Base-by-base conservation (phyloP, 1,140 invertebrate genomes). In the Paracyclopina nana region DNA sequence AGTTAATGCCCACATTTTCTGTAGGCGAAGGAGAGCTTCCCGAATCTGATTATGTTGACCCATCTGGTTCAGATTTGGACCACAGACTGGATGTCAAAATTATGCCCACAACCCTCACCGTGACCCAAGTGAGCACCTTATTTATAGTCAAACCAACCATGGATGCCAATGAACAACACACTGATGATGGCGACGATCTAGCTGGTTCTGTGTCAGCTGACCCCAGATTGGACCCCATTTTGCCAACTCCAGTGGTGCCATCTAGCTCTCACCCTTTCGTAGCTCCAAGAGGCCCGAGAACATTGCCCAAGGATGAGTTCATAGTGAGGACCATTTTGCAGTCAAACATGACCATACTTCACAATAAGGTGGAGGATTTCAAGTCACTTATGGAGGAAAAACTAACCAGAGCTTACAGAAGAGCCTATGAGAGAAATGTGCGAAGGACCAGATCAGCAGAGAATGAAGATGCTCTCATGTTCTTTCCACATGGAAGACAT, bases 261-360 rank as follows among this genome's bases (percentile, higher is more conserved):
- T n/a, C 8, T 8, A 30, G n/a, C 29, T n/a, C n/a, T n/a, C 29
- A 30, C n/a, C n/a, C 29, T n/a, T 30, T 30, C 8, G 8, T n/a
- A 30, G 8, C 29, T 30, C n/a, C 29, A 30, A 30, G n/a, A 9
- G 29, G n/a, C n/a, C n/a, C n/a, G n/a, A n/a, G n/a, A 30, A 30
- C 8, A 30, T 30, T 44, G 16, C 42, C 42, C 3, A 24, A 44
- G 16, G 42, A 44, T 5, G 12, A 44, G 24, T 44, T 18, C 24
- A 14, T 44, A 12, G 24, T 44, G 16, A 14, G 42, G 3, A 44
- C 42, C 16, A 25, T 44, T 44, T 12, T 44, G 4, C 24, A 20
- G 14, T 18, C 14, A 12, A 44, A 44, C 24, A 44, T 44, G 42
- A 44, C 42, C 24, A 25, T 44, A 14, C 16, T 44, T 5, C 42